phyloP scores from a whole-genome alignment of 2,113 vertebrate species.

The Rhipidura dahli region DNA sequence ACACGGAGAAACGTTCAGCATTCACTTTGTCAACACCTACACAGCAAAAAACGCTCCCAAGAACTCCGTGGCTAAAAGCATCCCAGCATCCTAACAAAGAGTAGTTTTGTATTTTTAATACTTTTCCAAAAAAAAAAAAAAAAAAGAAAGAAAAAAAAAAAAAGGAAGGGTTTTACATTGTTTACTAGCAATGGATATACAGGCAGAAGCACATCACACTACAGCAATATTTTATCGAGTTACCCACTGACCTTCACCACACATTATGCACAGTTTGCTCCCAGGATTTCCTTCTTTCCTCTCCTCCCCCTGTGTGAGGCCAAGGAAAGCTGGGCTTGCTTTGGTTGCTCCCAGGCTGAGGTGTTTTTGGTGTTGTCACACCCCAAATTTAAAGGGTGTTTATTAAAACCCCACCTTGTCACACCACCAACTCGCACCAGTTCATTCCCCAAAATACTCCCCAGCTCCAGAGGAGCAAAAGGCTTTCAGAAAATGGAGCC shows the following conservation, averaged over 20 bases:
- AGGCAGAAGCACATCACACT: constrained; percentile 33
- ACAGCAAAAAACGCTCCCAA: constrained; percentile 19
- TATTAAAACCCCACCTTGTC: not conserved
- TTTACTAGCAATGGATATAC: constrained; percentile 35
- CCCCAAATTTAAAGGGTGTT: not conserved
- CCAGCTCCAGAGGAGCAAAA: not conserved
- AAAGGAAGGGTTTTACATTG: not conserved
- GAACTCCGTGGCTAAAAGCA: constrained; percentile 11
- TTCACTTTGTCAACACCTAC: constrained; percentile 15
- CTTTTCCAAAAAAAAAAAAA: too few species aligned
- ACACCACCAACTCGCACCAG: not conserved
- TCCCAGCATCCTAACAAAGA: not conserved
- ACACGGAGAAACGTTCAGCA: not conserved
- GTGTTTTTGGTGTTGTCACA: not conserved
- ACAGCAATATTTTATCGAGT: not conserved
- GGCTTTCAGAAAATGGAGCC: not conserved
- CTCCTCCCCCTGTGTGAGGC: not conserved
- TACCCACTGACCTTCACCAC: not conserved
- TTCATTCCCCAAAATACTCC: not conserved
- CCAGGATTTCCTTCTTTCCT: not conserved
- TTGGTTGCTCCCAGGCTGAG: not conserved
- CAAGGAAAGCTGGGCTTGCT: not conserved
- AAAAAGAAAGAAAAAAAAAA: too few species aligned
- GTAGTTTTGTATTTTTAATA: not conserved
- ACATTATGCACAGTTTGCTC: not conserved